Evolutionary conservation across 2,888 invertebrate species (phyloP), one percentile per base, ranked within the genome.

Genomic region (Cordilura impudica): DNA sequence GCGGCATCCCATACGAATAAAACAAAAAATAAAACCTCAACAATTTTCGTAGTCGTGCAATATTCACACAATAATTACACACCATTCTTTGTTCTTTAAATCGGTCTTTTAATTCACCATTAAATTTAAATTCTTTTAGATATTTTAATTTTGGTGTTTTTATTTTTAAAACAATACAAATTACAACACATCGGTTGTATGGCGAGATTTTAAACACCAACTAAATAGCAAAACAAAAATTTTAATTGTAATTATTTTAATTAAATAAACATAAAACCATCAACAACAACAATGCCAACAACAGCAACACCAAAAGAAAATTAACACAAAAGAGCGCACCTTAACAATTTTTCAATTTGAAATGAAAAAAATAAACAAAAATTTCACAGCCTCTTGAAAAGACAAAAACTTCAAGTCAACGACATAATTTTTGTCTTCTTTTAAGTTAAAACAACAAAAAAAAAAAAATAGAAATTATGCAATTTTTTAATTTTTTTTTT

Each of bases 381-480:
- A 74, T 73, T 74, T 74, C 70, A 78, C 78, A 70, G 70, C 45
- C 78, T 70, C 49, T 70, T 61, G n/a, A 66, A 29, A 67, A 63
- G 31, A 54, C 47, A 72, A 76, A 39, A 71, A 53, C 10, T 23
- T 10, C 29, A n/a, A 58, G 58, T 60, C 26, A 53, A 74, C 53
- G 74, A 70, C 78, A 74, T 14, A 39, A 65, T 58, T 78, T 35
- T 51, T 53, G 61, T 29, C 31, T 49, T 43, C 31, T 54, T 76
- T 67, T 12, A 67, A 73, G 39, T 39, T 72, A 60, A 56, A 73
- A 29, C 51, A 67, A 78, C 67, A 69, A 65, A 65, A 73, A 73
- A 67, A 78, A 74, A 69, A 65, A 65, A 73, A 73, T 69, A 66
- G 60, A 69, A 69, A 78, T 78, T 78, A 65, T 73, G 73, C 78